These are phyloP conservation scores for Tenodera sinensis DNA, from an alignment of 2,888 invertebrate species.

Conservation along the genomic window DNA sequence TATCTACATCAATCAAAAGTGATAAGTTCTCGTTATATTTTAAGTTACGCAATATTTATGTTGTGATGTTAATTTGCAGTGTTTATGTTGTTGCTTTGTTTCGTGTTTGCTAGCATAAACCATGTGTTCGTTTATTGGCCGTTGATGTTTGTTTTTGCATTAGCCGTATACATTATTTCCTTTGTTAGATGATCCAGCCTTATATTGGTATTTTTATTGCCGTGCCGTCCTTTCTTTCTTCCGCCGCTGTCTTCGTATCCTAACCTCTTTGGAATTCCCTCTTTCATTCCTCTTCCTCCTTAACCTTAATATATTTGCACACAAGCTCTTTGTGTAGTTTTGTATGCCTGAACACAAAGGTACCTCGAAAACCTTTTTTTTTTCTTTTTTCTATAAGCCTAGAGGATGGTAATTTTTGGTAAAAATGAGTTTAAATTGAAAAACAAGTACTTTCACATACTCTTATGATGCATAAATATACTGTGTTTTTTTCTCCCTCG, in stretches of 20 bases:
- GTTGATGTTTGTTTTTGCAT: background rate
- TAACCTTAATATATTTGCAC: background rate
- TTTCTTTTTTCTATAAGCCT: too few relatives aligned
- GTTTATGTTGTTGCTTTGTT: slow-evolving; percentile 4
- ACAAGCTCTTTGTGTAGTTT: background rate
- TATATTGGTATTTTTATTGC: background rate
- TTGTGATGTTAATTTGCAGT: background rate
- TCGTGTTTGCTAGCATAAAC: background rate
- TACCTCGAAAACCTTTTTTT: background rate
- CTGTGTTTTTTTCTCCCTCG: too few relatives aligned
- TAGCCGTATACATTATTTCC: background rate
- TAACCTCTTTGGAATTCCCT: background rate
- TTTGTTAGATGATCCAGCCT: background rate
- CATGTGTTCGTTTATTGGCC: too few relatives aligned
- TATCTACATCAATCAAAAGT: too few relatives aligned
- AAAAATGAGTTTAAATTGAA: too few relatives aligned
- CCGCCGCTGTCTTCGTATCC: background rate
- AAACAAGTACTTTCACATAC: too few relatives aligned
- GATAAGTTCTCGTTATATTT: background rate
- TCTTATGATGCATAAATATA: too few relatives aligned
- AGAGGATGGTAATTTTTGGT: too few relatives aligned
- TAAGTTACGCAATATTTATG: background rate
- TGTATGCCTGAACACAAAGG: background rate
- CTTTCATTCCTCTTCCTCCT: background rate
- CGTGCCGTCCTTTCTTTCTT: background rate